A percentile compares a stretch with the other conserved stretches of the same genome.
Conservation (phyloP, 1,140 invertebrate genomes). For the Lordiphosa clarofinis region DNA sequence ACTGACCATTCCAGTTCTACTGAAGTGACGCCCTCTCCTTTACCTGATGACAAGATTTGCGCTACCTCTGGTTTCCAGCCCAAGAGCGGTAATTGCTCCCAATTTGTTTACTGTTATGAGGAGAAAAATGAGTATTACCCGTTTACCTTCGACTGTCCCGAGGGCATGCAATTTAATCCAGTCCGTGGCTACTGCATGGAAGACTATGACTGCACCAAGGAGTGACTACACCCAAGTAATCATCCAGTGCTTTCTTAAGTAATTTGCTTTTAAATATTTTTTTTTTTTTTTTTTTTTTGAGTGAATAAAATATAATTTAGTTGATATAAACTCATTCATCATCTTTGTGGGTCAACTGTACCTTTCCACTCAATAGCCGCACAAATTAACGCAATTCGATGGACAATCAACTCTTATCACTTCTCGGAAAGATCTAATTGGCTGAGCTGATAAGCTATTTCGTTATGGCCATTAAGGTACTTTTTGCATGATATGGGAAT, state of each 20-base stretch:
- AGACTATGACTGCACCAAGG: conserved; percentile 17
- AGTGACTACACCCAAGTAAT: not conserved
- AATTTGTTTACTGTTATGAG: conserved; percentile 43
- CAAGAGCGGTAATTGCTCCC: conserved; percentile 19
- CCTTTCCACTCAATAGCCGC: too few relatives aligned
- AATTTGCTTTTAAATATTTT: conserved; percentile 23
- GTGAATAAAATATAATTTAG: conserved; percentile 61
- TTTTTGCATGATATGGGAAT: too few relatives aligned
- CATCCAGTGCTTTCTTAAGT: conserved; percentile 1
- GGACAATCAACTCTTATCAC: too few relatives aligned
- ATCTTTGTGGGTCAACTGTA: too few relatives aligned
- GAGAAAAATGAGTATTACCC: not conserved
- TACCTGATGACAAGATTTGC: conserved; percentile 20
- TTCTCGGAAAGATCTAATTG: too few relatives aligned
- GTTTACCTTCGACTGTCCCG: conserved; percentile 23
- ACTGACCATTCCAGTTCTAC: not conserved
- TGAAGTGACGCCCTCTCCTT: not conserved
- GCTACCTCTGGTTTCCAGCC: conserved; percentile 36
- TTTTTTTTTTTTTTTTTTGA: conserved; percentile 24
- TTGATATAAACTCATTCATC: conserved; percentile 43
- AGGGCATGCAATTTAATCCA: conserved; percentile 44
- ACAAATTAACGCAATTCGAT: too few relatives aligned
- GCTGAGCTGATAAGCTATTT: too few relatives aligned
- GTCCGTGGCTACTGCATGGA: not conserved
- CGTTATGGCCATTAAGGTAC: too few relatives aligned